A percentile compares a stretch with the other conserved stretches of the same genome.
phyloP scores from a whole-genome alignment of 2,113 vertebrate genomes.

The Chlorocebus sabaeus region DNA sequence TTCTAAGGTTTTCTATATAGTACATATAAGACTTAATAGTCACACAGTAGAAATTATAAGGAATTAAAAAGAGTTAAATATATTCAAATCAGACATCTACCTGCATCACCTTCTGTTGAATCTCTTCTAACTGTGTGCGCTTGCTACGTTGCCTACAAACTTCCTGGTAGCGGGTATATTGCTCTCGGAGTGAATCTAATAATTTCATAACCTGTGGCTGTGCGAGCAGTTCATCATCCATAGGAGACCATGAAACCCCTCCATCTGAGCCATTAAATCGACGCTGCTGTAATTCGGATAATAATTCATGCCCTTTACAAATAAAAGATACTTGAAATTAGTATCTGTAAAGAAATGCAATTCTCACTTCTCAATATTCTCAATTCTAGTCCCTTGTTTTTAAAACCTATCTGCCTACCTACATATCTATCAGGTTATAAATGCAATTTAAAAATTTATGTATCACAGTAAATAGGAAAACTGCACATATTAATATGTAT shows the following conservation, averaged over 20 bases:
- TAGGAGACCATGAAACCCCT: conserved; percentile 95
- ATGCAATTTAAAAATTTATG: not conserved
- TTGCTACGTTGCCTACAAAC: conserved; percentile 96
- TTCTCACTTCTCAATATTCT: not conserved
- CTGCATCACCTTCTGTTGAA: conserved; percentile 99
- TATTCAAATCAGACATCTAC: conserved; percentile 77
- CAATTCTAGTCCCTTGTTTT: not conserved
- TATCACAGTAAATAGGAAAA: not conserved
- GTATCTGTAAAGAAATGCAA: conserved; percentile 15
- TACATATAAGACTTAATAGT: not conserved
- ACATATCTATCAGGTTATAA: not conserved
- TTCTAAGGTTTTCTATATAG: not conserved
- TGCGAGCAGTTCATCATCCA: conserved; percentile 97
- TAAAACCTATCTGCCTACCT: not conserved
- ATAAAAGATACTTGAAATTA: conserved; percentile 40
- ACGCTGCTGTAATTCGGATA: conserved; percentile 97
- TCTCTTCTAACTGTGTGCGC: conserved; percentile 96
- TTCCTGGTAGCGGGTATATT: conserved; percentile 97
- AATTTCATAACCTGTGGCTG: conserved; percentile 99
- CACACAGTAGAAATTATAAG: not conserved
- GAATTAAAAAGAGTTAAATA: not conserved
- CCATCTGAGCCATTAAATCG: conserved; percentile 96
- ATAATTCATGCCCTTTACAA: conserved; percentile 92
- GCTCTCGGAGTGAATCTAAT: conserved; percentile 94
- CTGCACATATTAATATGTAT: not conserved